Evolutionary conservation across 2,797 vertebrate genomes (phyloP).

Genomic region (Somateria mollissima): DNA sequence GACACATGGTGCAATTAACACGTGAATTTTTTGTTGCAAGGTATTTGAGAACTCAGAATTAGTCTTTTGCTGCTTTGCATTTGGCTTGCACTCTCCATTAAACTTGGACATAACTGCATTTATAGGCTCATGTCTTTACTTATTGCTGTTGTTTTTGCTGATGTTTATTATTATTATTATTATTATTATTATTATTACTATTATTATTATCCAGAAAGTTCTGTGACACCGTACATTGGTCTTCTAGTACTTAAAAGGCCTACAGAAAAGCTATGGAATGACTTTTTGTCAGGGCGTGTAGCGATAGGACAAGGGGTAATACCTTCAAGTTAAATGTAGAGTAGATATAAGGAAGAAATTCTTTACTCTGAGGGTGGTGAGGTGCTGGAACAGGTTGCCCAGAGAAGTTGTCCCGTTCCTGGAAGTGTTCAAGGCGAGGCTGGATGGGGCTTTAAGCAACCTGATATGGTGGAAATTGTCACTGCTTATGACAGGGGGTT

Average conservation of each 20-base stretch:
- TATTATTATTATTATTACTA: neutral
- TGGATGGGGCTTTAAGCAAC: neutral
- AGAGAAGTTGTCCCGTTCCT: neutral
- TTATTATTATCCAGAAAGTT: neutral
- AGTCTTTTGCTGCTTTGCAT: neutral
- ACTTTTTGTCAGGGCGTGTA: too few species aligned
- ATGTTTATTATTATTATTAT: neutral
- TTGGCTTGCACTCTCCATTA: neutral
- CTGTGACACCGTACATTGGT: neutral
- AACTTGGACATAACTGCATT: neutral
- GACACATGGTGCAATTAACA: neutral
- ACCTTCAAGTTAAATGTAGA: neutral
- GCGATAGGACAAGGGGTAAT: too few species aligned
- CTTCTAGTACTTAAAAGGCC: neutral
- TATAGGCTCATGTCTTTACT: neutral
- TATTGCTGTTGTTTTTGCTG: neutral
- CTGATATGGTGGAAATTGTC: neutral
- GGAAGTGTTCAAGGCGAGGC: neutral
- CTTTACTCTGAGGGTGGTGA: neutral
- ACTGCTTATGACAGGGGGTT: neutral
- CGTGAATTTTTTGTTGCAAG: neutral
- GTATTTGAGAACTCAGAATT: neutral
- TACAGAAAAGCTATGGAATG: neutral
- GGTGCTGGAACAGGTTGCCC: neutral
- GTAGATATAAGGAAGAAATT: neutral